A percentile compares a stretch with the other conserved stretches of the same genome.
phyloP scores from a whole-genome alignment of 1,140 invertebrate species.

The Camponotus pennsylvanicus region DNA sequence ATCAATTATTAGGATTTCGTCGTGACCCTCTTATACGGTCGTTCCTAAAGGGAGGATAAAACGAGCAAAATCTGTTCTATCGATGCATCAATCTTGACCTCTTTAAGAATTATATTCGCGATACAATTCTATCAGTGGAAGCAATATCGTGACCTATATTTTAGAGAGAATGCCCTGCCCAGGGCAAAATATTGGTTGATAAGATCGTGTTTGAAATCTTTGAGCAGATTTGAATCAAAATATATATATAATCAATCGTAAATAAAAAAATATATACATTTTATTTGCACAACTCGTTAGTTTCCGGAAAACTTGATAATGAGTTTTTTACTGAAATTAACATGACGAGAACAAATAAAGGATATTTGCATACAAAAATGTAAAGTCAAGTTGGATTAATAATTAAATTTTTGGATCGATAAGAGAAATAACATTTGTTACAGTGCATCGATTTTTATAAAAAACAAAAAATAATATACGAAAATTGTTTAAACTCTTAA shows the following conservation, averaged over 20 bases:
- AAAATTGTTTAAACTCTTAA: no score
- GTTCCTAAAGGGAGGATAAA: constrained; percentile 39
- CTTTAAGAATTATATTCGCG: constrained; percentile 17
- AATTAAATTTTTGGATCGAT: no score
- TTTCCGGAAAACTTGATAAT: not conserved
- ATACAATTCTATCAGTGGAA: not conserved
- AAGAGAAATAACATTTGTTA: no score
- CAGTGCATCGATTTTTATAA: no score
- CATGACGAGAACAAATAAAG: not conserved
- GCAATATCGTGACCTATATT: constrained; percentile 15
- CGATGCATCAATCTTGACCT: constrained; percentile 40
- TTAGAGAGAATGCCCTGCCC: not conserved
- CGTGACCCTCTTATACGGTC: constrained; percentile 10
- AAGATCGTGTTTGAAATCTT: not conserved
- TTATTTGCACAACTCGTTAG: constrained; percentile 17
- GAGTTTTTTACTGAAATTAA: not conserved
- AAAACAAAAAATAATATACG: no score
- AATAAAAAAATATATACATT: not conserved
- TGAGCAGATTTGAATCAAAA: not conserved
- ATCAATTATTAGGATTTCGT: constrained; percentile 65
- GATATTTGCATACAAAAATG: no score
- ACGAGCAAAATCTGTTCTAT: constrained; percentile 36
- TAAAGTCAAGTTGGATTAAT: no score
- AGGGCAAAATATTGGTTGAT: constrained; percentile 8
- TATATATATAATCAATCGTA: not conserved